A percentile compares a stretch with the other conserved stretches of the same genome.
These are phyloP conservation scores for Drosophila prosaltans DNA, from an alignment of 1,140 invertebrate genomes.

Conservation along the genomic window DNA sequence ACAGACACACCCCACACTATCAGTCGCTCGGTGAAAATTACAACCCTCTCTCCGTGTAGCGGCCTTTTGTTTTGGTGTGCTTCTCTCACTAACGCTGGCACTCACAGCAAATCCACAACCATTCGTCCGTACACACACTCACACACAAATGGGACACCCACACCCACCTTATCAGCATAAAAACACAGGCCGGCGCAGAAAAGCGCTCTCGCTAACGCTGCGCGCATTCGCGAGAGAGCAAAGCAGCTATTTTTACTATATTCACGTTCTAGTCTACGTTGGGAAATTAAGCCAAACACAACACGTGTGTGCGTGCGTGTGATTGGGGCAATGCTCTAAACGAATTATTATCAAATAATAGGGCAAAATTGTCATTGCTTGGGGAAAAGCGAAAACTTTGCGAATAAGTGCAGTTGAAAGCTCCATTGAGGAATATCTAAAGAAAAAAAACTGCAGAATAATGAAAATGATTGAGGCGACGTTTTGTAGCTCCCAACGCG, in stretches of 20 bases:
- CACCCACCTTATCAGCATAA: constrained; percentile 21
- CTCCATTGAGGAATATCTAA: background rate
- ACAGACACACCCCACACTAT: constrained; percentile 8
- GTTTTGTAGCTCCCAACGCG: constrained; percentile 71
- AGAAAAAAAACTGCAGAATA: constrained; percentile 27
- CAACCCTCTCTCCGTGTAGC: constrained; percentile 64
- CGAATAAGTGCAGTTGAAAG: background rate
- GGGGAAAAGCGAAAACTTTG: background rate
- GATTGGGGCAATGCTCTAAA: constrained; percentile 12
- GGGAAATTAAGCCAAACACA: constrained; percentile 42
- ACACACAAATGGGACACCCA: background rate
- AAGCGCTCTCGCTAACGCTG: constrained; percentile 58
- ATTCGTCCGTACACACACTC: background rate
- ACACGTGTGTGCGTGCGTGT: constrained; percentile 30
- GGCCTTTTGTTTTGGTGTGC: constrained; percentile 22
- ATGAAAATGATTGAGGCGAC: constrained; percentile 46
- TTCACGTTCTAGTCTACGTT: constrained; percentile 43
- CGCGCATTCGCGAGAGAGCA: constrained; percentile 71
- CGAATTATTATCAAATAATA: constrained; percentile 7
- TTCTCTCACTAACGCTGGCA: background rate
- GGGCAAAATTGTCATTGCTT: background rate
- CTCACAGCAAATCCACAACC: background rate
- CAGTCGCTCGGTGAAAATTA: constrained; percentile 14
- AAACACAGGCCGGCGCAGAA: constrained; percentile 45
- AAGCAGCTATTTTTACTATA: constrained; percentile 71